These are phyloP conservation scores for Cherax destructor DNA, from an alignment of 1,140 invertebrate genomes.

Conservation along the genomic window DNA sequence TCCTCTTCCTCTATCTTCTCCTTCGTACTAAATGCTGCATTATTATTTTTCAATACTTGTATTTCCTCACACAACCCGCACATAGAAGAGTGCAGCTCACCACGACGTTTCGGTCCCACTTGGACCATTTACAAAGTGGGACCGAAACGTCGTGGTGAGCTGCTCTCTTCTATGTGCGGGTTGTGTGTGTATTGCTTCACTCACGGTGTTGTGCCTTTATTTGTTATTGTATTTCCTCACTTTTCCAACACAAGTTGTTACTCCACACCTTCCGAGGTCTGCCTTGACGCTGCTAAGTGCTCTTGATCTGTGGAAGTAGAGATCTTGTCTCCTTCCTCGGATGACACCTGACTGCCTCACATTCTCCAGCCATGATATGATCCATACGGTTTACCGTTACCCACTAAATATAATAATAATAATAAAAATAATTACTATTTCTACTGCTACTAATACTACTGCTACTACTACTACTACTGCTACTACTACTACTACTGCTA, in stretches of 20 bases:
- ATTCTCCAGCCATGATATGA: background rate
- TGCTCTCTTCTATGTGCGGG: no score
- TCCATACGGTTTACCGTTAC: background rate
- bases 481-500: background rate
- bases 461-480: background rate
- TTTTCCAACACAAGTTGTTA: background rate
- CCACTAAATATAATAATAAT: background rate
- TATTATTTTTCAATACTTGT: background rate
- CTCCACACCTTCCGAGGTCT: background rate
- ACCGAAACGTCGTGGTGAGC: no score
- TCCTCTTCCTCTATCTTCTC: no score
- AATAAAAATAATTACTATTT: background rate
- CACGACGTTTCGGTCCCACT: no score
- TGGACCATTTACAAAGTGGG: no score
- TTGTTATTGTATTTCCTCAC: background rate
- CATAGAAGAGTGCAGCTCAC: background rate
- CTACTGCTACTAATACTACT: no score
- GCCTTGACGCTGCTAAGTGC: background rate
- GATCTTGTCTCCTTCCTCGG: no score
- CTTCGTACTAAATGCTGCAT: background rate
- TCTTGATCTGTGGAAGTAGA: no score
- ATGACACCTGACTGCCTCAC: no score
- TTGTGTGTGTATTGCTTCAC: no score
- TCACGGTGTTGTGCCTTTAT: background rate
- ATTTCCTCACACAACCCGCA: background rate